These are phyloP conservation scores for Narcine bancroftii DNA, from an alignment of 2,113 vertebrate species.

Conservation along the genomic window DNA sequence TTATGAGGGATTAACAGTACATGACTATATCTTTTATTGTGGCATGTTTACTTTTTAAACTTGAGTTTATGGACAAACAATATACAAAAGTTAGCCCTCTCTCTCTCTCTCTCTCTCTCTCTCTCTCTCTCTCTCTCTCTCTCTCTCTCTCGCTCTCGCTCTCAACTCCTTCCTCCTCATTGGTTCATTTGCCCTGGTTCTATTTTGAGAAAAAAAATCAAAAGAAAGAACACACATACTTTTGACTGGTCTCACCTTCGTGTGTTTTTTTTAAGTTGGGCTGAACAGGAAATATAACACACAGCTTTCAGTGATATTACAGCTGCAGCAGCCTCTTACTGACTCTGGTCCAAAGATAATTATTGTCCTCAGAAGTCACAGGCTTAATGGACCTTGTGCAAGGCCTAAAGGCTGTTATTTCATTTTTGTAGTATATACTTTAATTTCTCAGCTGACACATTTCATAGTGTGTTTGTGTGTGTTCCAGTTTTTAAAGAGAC, in stretches of 20 bases:
- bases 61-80: conserved; percentile 74
- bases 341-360: conserved; percentile 36
- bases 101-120: conserved; percentile 47
- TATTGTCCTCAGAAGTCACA: conserved; percentile 35
- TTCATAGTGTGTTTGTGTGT: conserved; percentile 8
- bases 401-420: conserved; percentile 38
- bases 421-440: conserved; percentile 16
- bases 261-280: conserved; percentile 39
- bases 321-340: conserved; percentile 33
- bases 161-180: too few species aligned
- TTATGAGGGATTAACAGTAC: conserved; percentile 73
- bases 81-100: conserved; percentile 67
- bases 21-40: conserved; percentile 64
- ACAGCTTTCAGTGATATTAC: conserved; percentile 6
- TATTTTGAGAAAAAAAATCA: conserved; percentile 61
- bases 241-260: conserved; percentile 65
- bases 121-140: conserved; percentile 51
- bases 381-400: conserved; percentile 36
- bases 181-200: conserved; percentile 64
- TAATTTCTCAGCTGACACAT: conserved; percentile 38
- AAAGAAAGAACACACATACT: conserved; percentile 64
- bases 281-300: conserved; percentile 7
- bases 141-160: conserved; percentile 52
- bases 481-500: conserved; percentile 21
- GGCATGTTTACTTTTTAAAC: conserved; percentile 70